phyloP scores from a whole-genome alignment of 1,140 invertebrate genomes.

The Neelides sp. region DNA sequence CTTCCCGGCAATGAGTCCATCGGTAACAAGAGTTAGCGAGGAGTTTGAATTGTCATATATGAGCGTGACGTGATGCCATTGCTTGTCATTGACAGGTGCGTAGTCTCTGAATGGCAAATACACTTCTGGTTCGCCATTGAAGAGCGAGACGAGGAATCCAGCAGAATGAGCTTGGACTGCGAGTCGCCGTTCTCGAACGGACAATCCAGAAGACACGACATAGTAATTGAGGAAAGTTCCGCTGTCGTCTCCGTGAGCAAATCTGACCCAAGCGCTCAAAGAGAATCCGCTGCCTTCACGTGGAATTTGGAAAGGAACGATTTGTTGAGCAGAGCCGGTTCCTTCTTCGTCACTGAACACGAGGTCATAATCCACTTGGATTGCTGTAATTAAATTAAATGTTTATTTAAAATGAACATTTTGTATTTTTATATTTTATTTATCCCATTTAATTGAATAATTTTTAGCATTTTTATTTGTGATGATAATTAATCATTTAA shows the following conservation, averaged over 20 bases:
- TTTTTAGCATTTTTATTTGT: constrained; percentile 9
- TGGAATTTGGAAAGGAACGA: constrained; percentile 63
- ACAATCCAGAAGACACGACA: constrained; percentile 53
- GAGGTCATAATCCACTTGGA: constrained; percentile 89
- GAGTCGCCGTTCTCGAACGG: constrained; percentile 54
- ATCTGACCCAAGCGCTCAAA: constrained; percentile 91
- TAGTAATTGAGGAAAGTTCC: constrained; percentile 91
- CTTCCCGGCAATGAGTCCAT: constrained; percentile 82
- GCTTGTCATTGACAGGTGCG: constrained; percentile 85
- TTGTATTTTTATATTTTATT: constrained; percentile 1
- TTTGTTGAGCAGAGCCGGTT: constrained; percentile 72
- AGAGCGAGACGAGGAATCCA: constrained; percentile 75
- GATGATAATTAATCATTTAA: constrained; percentile 5
- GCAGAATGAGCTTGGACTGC: constrained; percentile 80
- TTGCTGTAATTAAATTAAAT: constrained; percentile 47
- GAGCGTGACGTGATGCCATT: constrained; percentile 91
- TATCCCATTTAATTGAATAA: constrained; percentile 1
- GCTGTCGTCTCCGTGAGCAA: constrained; percentile 70
- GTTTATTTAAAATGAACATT: constrained; percentile 13
- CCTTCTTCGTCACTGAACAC: constrained; percentile 76
- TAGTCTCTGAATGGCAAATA: constrained; percentile 80
- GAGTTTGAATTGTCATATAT: constrained; percentile 55
- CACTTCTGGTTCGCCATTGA: constrained; percentile 75
- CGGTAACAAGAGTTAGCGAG: constrained; percentile 73
- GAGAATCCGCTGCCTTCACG: constrained; percentile 47